Evolutionary conservation across 2,113 vertebrate genomes (phyloP).

Genomic region (Etia nguti): DNA sequence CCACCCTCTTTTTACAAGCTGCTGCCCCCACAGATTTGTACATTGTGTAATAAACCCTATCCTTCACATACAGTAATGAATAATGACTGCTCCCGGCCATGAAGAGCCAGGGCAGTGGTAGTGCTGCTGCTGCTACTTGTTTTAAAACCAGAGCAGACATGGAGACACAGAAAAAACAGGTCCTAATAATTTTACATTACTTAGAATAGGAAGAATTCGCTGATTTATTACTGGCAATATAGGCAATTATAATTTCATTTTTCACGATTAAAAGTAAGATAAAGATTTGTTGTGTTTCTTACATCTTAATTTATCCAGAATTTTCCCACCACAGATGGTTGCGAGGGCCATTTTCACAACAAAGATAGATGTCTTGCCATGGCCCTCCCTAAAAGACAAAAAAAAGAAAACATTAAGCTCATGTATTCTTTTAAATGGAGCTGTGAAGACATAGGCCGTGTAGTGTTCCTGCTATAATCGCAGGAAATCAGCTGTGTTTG

Average conservation of each 20-base stretch:
- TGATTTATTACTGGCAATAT: slow-evolving; percentile 16
- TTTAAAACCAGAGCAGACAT: slow-evolving; percentile 1
- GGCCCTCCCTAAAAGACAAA: slow-evolving; percentile 85
- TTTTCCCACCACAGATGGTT: slow-evolving; percentile 95
- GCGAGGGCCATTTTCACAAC: slow-evolving; percentile 92
- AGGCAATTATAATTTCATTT: background rate
- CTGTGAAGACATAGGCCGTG: background rate
- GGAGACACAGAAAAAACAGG: background rate
- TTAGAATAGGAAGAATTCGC: background rate
- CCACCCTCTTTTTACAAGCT: background rate
- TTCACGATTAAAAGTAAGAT: slow-evolving; percentile 24
- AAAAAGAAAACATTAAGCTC: background rate
- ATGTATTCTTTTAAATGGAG: background rate
- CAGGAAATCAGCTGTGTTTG: background rate
- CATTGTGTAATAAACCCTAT: slow-evolving; percentile 55
- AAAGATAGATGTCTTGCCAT: slow-evolving; percentile 92
- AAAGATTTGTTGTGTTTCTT: slow-evolving; percentile 63
- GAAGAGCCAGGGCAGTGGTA: background rate
- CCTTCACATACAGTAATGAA: slow-evolving; percentile 37
- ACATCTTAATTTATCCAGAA: slow-evolving; percentile 99
- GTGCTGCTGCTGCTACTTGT: background rate
- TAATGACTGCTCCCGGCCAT: slow-evolving; percentile 41
- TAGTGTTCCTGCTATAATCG: background rate
- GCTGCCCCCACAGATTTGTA: slow-evolving; percentile 31
- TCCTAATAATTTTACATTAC: slow-evolving; percentile 3